Evolutionary conservation across 2,888 invertebrate species (phyloP), one percentile per base, ranked within the genome.

Genomic region (Conistra vaccinii): DNA sequence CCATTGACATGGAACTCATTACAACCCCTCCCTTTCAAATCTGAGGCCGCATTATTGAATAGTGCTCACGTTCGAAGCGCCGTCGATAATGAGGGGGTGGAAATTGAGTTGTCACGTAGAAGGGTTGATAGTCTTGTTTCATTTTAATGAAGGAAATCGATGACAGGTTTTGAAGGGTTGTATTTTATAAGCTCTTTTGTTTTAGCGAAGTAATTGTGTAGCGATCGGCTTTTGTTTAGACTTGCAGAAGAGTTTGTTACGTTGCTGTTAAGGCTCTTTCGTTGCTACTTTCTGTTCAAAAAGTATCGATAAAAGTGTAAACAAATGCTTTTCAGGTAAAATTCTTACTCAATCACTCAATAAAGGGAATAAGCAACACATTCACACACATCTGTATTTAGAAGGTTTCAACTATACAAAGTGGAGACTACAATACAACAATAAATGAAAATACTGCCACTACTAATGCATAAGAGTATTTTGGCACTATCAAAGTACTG

Each of bases 41-140:
- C 63, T 42, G 12, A 51, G 26, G 17, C 65, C 20, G 55, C 61
- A 77, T 84, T 81, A 82, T 80, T 82, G 73, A 85, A 78, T 78
- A 72, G 80, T 73, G 71, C 63, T 81, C 67, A 45, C 39, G 76
- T 48, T 70, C 42, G 17, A 61, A 81, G 71, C 66, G 58, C 55
- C 35, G 29, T 17, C 32, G 66, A 84, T 84, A 78, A 84, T 78
- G 69, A 81, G 58, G 32, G 53, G 14, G 9, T 66, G 69, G 61
- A 67, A 84, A 81, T 84, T 48, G 81, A 71, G 72, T 81, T 78
- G 69, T 68, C 76, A 73, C 48, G 20, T 73, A 12, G 51, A 20
- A 69, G 29, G 6, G 35, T 26, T 29, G 55, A 69, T 55, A 70
- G 29, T 73, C 72, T 69, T 67, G 69, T 82, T 69, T 48, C 55